These are phyloP conservation scores for Acrossocheilus wenchowensis DNA, from an alignment of 2,797 vertebrate genomes.

Conservation along the genomic window DNA sequence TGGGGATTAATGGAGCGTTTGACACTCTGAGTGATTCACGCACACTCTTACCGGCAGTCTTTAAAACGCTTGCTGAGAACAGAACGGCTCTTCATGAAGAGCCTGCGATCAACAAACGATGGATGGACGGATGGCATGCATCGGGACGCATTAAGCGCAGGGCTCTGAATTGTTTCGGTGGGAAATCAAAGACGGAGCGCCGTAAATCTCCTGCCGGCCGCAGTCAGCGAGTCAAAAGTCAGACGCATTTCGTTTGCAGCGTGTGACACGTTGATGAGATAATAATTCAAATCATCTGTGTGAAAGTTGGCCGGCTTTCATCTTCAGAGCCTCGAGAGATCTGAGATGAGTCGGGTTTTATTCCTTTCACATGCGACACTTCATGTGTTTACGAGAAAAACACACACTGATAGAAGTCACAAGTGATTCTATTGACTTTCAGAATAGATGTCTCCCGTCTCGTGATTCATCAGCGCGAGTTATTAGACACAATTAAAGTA, in stretches of 20 bases:
- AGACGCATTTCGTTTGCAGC: slow-evolving; percentile 42
- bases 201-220: slow-evolving; percentile 50
- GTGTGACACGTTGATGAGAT: slow-evolving; percentile 36
- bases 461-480: not conserved
- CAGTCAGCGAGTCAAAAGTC: slow-evolving; percentile 40
- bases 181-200: slow-evolving; percentile 54
- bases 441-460: not conserved
- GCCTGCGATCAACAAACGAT: too few species aligned
- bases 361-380: slow-evolving; percentile 18
- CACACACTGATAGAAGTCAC: not conserved
- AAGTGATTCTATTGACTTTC: not conserved
- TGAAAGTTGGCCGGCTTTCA: slow-evolving; percentile 37
- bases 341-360: not conserved
- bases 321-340: slow-evolving; percentile 19
- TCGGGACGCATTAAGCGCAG: slow-evolving; percentile 16
- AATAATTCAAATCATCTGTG: slow-evolving; percentile 50
- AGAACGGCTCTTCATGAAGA: too few species aligned
- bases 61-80: too few species aligned
- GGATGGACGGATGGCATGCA: slow-evolving; percentile 3
- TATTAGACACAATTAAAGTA: not conserved
- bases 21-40: slow-evolving; percentile 25
- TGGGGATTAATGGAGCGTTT: slow-evolving; percentile 51
- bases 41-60: too few species aligned
- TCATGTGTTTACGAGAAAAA: not conserved
- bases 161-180: slow-evolving; percentile 48